Percentiles rank a stretch among this genome's conserved stretches.
phyloP scores from a whole-genome alignment of 2,888 invertebrate species.

The Rotaria sp. region DNA sequence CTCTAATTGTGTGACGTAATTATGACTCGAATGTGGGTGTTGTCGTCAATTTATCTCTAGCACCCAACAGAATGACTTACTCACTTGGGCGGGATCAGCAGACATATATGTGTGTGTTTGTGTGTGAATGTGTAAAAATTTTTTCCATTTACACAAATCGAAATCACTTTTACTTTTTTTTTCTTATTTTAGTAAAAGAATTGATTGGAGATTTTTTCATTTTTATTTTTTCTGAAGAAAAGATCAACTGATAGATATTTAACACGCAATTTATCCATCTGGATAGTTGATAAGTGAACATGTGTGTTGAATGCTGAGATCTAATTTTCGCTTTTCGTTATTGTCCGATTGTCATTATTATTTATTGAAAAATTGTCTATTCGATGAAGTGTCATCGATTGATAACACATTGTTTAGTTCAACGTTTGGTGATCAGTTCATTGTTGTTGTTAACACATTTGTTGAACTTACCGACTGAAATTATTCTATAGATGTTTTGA shows the following conservation, averaged over 20 bases:
- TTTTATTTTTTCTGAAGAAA: not conserved
- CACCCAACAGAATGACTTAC: constrained; percentile 11
- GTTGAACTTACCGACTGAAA: not conserved
- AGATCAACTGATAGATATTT: not conserved
- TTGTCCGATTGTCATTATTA: not conserved
- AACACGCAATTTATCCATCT: not conserved
- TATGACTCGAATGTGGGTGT: constrained; percentile 19
- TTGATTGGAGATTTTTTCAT: not conserved
- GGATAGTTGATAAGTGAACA: constrained; percentile 5
- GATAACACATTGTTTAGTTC: not conserved
- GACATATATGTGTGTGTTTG: not conserved
- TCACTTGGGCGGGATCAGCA: constrained; percentile 22
- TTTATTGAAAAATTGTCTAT: not conserved
- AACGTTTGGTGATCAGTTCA: constrained; percentile 9
- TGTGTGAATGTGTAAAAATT: not conserved
- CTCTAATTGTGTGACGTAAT: constrained; percentile 21
- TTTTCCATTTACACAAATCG: not conserved
- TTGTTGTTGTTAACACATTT: constrained; percentile 15
- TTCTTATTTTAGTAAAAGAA: not conserved
- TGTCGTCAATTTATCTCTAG: constrained; percentile 4
- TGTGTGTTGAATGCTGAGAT: not conserved
- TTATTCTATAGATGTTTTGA: not conserved
- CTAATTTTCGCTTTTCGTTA: not conserved
- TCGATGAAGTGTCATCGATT: constrained; percentile 7
- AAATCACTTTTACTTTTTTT: not conserved